Evolutionary conservation across 2,888 invertebrate species (phyloP), one percentile per base, ranked within the genome.

Genomic region (Protodeltote pygarga): DNA sequence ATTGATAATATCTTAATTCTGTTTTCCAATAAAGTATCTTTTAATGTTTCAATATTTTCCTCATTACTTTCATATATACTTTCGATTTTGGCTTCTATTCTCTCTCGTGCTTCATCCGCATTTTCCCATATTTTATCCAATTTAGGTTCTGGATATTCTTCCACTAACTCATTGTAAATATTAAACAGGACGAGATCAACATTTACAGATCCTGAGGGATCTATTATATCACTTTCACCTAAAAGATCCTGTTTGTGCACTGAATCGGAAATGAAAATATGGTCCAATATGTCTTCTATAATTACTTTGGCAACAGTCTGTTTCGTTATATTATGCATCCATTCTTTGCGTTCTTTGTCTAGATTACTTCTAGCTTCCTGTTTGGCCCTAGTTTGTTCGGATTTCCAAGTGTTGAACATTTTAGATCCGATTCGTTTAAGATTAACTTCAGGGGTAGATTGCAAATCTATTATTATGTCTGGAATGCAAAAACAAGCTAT

Each of bases 401-500:
- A 58, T 79, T 85, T 85, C 90, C 93, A 93, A 14, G 58, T 63
- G 33, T 79, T 75, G 21, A 89, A 71, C 74, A 89, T 81, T 31
- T 42, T 41, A 5, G 82, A 71, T 1, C 85, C 68, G 14, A 87
- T 28, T 49, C 93, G 81, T 49, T 79, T 61, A n/a, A 84, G 23
- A 2, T 81, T 58, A 17, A 58, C 75, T 37, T 89, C 89, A 3
- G 71, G 54, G 64, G 69, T 79, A 19, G 83, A 80, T 52, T 87
- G 81, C 50, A 94, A 70, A 73, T 93, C 89, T 27, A 95, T 77
- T 4, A 94, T 73, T 39, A 94, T 64, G 75, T 95, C 94, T 0
- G 95, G 95, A 35, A 94, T 87, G 19, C 91, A 85, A 68, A 78
- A 90, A 60, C 84, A 78, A 14, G 86, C 67, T 3, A 86, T 47